Base-by-base conservation (phyloP, 2,113 vertebrate genomes). In the Cyanocitta stelleri region DNA sequence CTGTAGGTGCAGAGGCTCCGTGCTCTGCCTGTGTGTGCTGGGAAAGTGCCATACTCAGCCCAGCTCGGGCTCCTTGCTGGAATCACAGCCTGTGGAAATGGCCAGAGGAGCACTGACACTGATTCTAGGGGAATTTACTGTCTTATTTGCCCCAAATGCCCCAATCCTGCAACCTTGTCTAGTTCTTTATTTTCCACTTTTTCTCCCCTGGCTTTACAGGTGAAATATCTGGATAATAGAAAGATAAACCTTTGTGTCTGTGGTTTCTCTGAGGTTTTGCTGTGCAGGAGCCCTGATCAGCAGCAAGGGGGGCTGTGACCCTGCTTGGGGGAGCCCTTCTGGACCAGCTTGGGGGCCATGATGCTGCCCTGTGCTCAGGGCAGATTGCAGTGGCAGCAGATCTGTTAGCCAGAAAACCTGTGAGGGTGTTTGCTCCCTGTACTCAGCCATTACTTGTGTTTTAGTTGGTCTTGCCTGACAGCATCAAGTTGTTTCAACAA, bases 1-100 rank as follows among this genome's bases (percentile, higher is more conserved):
- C 88, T 88, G 58, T 95, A 90, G 81, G 56, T 89, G 97, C 95
- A 94, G 95, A 87, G 81, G 94, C 85, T 93, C 72, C 19, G 94
- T 3, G 84, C 18, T 66, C 93, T 71, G 92, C 90, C 82, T 87
- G 89, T 55, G 92, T 48, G 85, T 84, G 78, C 94, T 87, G 93
- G 92, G 89, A 56, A 86, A 79, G 85, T 87, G 72, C 81, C 16
- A 2, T 11, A 7, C 7, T 52, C 89, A 95, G 89, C 95, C 49
- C 87, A 92, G 96, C 84, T 11, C 75, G 94, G 94, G 82, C 79
- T 97, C 90, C 84, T 97, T 1, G 3, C 91, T 95, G 95, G 78
- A 94, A 94, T 95, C 87, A 77, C 3, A 3, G 55, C 83, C 89
- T 5, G 23, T 13, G 27, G 87, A 80, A 79, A 67, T 63, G 88